phyloP scores from a whole-genome alignment of 2,888 invertebrate species.

The Spilosoma lubricipeda region DNA sequence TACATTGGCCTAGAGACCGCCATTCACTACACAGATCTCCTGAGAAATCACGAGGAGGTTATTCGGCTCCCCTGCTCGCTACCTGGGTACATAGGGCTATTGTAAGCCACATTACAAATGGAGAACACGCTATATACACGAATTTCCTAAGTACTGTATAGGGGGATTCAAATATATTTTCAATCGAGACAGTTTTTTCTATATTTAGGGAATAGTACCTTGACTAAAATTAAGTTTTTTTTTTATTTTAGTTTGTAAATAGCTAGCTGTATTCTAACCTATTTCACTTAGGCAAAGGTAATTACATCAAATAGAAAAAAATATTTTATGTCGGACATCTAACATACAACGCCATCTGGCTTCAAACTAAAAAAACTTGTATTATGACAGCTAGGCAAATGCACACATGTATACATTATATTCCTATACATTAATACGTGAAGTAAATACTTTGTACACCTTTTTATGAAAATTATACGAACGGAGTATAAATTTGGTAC shows the following conservation, averaged over 20 bases:
- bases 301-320: too few species aligned
- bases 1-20: conserved; percentile 67
- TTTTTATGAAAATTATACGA: too few species aligned
- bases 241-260: not conserved
- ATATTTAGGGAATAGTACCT: not conserved
- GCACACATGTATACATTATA: too few species aligned
- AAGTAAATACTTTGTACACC: too few species aligned
- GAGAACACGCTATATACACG: conserved; percentile 49
- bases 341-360: too few species aligned
- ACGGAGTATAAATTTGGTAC: too few species aligned
- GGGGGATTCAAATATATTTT: conserved; percentile 41
- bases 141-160: conserved; percentile 40
- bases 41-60: conserved; percentile 73
- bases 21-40: conserved; percentile 60
- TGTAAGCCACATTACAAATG: conserved; percentile 54
- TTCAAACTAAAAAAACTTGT: too few species aligned
- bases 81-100: conserved; percentile 58
- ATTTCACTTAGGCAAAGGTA: too few species aligned
- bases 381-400: too few species aligned
- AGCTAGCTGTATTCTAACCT: too few species aligned
- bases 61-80: conserved; percentile 56
- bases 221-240: not conserved
- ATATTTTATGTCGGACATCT: too few species aligned
- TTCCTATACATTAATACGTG: too few species aligned
- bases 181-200: conserved; percentile 29